Base-by-base conservation (phyloP, 2,888 invertebrate genomes). In the Campoplex nolae region DNA sequence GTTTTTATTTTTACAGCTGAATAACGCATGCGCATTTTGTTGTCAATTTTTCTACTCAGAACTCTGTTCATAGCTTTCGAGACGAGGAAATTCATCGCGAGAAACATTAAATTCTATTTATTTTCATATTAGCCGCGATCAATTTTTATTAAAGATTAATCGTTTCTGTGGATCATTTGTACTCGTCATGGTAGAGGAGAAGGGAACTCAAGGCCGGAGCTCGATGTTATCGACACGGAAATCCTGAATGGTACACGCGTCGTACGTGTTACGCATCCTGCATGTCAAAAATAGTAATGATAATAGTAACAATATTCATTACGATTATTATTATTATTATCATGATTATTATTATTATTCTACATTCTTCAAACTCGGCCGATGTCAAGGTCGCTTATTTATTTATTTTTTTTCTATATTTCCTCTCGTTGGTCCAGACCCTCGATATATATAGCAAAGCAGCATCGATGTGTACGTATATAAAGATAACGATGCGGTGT, bases 381-480 rank as follows among this genome's bases (percentile, higher is more conserved):
- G 83, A 68, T 86, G 86, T 86, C 86, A 86, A 86, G 86, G 83
- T 86, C 79, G 42, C 62, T 28, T 51, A 23, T 23, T 23, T 23
- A 0, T 23, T 38, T 6, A 0, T 6, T 38, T 45, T 32, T 79
- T 71, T 51, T 51, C 32, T 7, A 16, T 45, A 32, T n/a, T 51
- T 51, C 16, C 35, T 28, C 45, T 32, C 56, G 9, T 56, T 54
- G 85, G 75, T 67, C 51, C 85, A 83, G 71, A 74, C 74, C 68
- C 32, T 18, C 68, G 67, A 75, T 3, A 6, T 70, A 48, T 32
- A 75, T 28, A 51, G 67, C 67, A 7, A 74, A 28, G 62, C 18
- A 8, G 7, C 3, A 13, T n/a, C 11, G 51, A 74, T 18, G 18
- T 45, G 51, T 65, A 28, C 23, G 23, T 23, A 23, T 51, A 35